Conservation (phyloP, 2,797 vertebrate genomes). For the Nannoperca australis region DNA sequence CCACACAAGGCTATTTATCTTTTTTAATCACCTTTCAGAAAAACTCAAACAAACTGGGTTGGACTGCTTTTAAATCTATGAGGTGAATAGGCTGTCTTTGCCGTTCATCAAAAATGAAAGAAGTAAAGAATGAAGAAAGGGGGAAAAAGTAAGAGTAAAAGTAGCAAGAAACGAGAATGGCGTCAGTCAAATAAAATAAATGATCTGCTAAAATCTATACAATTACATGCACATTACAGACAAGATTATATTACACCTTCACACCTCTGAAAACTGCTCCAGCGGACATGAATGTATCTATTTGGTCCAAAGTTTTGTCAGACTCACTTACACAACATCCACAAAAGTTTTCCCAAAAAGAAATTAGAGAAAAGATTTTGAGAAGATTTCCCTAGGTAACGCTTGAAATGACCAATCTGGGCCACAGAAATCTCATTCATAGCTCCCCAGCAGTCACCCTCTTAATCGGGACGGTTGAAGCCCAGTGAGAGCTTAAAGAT, state of each 20-base stretch:
- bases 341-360: neutral
- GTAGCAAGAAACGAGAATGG: neutral
- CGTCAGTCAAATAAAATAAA: neutral
- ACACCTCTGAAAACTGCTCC: neutral
- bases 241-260: neutral
- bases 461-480: constrained; percentile 47
- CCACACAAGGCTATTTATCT: constrained; percentile 55
- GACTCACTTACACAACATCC: constrained; percentile 4
- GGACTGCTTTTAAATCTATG: constrained; percentile 30
- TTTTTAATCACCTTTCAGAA: constrained; percentile 65
- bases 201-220: neutral
- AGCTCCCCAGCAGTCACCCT: constrained; percentile 35
- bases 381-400: constrained; percentile 43
- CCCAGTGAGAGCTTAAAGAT: constrained; percentile 39
- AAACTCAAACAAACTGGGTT: constrained; percentile 42
- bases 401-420: constrained; percentile 43
- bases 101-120: constrained; percentile 40
- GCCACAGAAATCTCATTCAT: constrained; percentile 39
- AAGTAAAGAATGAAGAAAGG: constrained; percentile 4
- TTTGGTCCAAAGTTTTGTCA: neutral
- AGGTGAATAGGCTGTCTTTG: constrained; percentile 18
- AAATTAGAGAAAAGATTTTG: constrained; percentile 9
- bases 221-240: neutral
- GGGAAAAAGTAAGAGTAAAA: constrained; percentile 14
- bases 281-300: neutral